Base-by-base conservation (phyloP, 2,888 invertebrate genomes). In the Conistra vaccinii region DNA sequence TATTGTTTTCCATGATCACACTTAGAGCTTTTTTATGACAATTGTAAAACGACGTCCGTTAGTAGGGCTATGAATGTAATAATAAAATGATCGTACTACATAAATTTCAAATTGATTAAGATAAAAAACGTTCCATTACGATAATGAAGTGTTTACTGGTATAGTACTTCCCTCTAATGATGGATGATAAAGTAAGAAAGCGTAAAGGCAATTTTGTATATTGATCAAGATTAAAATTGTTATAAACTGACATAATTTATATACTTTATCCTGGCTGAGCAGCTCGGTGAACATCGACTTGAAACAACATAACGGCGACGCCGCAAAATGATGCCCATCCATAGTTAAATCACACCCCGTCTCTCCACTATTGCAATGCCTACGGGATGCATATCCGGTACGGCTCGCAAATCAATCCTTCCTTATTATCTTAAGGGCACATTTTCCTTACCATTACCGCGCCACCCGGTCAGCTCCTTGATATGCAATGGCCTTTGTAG, bases 91-190 rank as follows among this genome's bases (percentile, higher is more conserved):
- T 69, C 26, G 17, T 1, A 23, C 4, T 17, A 29, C 12, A 67
- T 45, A 17, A 35, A 61, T 39, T 12, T 51, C 9, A 20, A 65
- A 48, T 12, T 55, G 4, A 29, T 23, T 10, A n/a, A 20, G 67
- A 32, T 32, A 35, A 51, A 73, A 17, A 48, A 42, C 14, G 29
- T 57, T 51, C 26, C 68, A 76, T 76, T 75, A 69, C 29, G 17
- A 26, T 69, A 63, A 75, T 76, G 39, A 58, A 58, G 45, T 1
- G 12, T 69, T 72, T 35, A 72, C 4, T 42, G n/a, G 10, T n/a
- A 58, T 6, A 17, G 14, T 26, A 48, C 6, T 26, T 32, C 42
- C 12, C 32, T n/a, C 2, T 68, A 55, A 57, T 57, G 26, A 32
- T 69, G 20, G 20, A 48, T 63, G 48, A 32, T 48, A 48, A 67